phyloP scores from a whole-genome alignment of 2,888 invertebrate species.

The Trachelus stipa region DNA sequence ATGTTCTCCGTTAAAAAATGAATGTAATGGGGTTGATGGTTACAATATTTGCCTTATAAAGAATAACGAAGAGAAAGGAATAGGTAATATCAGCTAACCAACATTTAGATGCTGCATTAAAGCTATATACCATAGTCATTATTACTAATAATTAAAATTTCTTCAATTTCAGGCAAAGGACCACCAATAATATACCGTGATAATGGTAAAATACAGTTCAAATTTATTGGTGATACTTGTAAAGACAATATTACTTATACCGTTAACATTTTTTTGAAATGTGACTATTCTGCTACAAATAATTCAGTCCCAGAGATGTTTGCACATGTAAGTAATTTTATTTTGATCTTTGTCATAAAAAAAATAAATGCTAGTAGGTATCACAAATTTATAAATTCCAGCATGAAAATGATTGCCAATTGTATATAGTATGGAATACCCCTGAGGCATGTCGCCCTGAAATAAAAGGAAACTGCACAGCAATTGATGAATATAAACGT shows the following conservation, averaged over 20 bases:
- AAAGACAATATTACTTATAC: slow-evolving; percentile 35
- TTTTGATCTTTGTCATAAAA: neutral
- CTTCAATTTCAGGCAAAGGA: slow-evolving; percentile 40
- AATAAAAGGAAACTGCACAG: slow-evolving; percentile 38
- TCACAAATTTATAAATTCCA: slow-evolving; percentile 27
- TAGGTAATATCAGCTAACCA: slow-evolving; percentile 40
- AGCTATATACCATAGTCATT: neutral
- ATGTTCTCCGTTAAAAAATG: slow-evolving; percentile 41
- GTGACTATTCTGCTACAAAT: slow-evolving; percentile 42
- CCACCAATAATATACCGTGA: slow-evolving; percentile 33
- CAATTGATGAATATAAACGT: slow-evolving; percentile 29
- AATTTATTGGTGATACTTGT: slow-evolving; percentile 52
- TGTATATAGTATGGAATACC: slow-evolving; percentile 50
- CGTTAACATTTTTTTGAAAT: slow-evolving; percentile 48
- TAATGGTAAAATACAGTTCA: slow-evolving; percentile 38
- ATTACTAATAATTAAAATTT: neutral
- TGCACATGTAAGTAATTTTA: slow-evolving; percentile 35
- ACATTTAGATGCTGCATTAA: neutral
- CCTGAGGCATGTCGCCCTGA: slow-evolving; percentile 41
- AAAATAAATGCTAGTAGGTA: neutral
- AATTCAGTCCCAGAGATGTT: slow-evolving; percentile 38
- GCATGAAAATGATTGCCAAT: slow-evolving; percentile 34
- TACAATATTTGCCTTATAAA: slow-evolving; percentile 49
- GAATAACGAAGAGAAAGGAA: slow-evolving; percentile 44
- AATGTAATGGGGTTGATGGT: slow-evolving; percentile 42